Base-by-base conservation (phyloP, 2,113 vertebrate species). In the Spea bombifrons region DNA sequence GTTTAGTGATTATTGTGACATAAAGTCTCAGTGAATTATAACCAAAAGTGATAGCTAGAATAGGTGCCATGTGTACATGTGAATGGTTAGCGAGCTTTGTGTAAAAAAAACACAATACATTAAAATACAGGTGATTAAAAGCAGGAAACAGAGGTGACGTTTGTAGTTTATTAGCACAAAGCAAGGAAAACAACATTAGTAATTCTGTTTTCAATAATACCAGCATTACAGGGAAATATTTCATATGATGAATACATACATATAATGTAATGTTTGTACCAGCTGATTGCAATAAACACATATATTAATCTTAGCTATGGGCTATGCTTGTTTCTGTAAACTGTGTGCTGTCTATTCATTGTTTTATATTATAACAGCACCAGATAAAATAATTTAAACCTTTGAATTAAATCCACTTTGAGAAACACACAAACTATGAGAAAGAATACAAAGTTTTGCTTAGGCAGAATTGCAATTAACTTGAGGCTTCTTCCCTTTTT, bases 311-410 rank as follows among this genome's bases (percentile, higher is more conserved):
- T 68, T 80, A 59, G 68, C 78, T 79, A 74, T 68, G 16, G 78
- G 78, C 71, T 67, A 50, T 68, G 64, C 65, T 73, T 67, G 65
- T 61, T 80, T 74, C 43, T 66, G 10, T 59, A 66, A 73, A n/a
- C 71, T 50, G 53, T 80, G 63, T 61, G 71, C 65, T 67, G 64
- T 64, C 48, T 74, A 49, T 79, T 73, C 17, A 73, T 64, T 30
- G 50, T 63, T 79, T 66, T 65, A 73, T 72, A 79, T 79, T 73
- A 73, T 43, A 66, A 61, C 67, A 73, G 53, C 61, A 66, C 70
- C 77, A 73, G 77, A 73, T 79, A 73, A 73, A 73, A 73, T 79
- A 79, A 79, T 73, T 79, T 66, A 79, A 79, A 73, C 77, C 69
- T 78, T 55, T 78, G 76, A 79, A 79, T 73, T 79, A 73, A 73